phyloP scores from a whole-genome alignment of 2,113 vertebrate species.

The Nipponia nippon region DNA sequence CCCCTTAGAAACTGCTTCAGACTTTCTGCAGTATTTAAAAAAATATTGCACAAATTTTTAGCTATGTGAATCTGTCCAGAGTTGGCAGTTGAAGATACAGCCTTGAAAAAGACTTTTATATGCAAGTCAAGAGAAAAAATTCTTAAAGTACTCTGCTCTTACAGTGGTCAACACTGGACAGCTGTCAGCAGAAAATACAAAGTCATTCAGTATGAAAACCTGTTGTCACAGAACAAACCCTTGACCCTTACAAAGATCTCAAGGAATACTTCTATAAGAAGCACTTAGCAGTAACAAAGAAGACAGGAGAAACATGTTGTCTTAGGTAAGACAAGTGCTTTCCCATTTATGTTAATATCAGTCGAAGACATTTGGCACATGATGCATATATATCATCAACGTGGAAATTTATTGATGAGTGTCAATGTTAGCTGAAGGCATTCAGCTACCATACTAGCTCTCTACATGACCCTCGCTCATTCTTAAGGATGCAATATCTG shows the following conservation, averaged over 20 bases:
- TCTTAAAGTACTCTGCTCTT: conserved; percentile 3
- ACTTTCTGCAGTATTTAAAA: background rate
- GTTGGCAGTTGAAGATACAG: background rate
- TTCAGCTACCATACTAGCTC: background rate
- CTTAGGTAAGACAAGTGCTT: background rate
- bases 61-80: background rate
- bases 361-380: background rate
- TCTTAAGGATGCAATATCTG: background rate
- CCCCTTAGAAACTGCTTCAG: background rate
- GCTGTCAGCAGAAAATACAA: conserved; percentile 30
- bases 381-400: background rate
- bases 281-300: background rate
- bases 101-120: conserved; percentile 4
- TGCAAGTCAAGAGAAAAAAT: background rate
- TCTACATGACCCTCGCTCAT: background rate
- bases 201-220: conserved; percentile 33
- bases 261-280: conserved; percentile 6
- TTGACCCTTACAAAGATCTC: background rate
- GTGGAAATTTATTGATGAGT: background rate
- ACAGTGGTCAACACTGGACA: conserved; percentile 28
- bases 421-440: background rate
- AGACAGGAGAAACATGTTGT: background rate
- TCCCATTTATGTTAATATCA: background rate
- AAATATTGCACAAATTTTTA: background rate
- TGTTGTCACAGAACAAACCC: conserved; percentile 1